A percentile compares a stretch with the other conserved stretches of the same genome.
phyloP scores from a whole-genome alignment of 2,888 invertebrate genomes.

The Pheosia tremula region DNA sequence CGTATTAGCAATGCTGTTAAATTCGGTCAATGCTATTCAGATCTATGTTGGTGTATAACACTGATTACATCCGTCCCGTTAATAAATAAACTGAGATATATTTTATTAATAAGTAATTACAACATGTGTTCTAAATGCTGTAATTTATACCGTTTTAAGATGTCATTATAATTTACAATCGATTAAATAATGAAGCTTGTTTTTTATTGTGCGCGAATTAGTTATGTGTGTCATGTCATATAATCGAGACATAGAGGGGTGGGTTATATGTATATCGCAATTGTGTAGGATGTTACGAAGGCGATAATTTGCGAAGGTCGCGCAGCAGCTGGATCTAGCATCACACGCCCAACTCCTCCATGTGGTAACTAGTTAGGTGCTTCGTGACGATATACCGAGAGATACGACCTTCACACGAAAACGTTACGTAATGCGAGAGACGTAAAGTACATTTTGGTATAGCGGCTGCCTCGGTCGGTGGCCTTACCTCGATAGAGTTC shows the following conservation, averaged over 20 bases:
- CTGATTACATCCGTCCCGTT: constrained; percentile 19
- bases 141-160: too few relatives aligned
- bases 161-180: too few relatives aligned
- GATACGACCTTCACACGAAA: constrained; percentile 43
- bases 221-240: constrained; percentile 2
- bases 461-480: constrained; percentile 73
- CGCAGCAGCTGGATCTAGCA: constrained; percentile 76
- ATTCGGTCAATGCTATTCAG: constrained; percentile 45
- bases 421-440: constrained; percentile 40
- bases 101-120: background rate
- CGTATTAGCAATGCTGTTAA: constrained; percentile 26
- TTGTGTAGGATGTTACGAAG: constrained; percentile 58
- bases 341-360: constrained; percentile 72
- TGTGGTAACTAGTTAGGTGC: constrained; percentile 76
- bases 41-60: constrained; percentile 26
- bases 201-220: too few relatives aligned
- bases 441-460: constrained; percentile 64
- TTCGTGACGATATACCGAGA: constrained; percentile 74
- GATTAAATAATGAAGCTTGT: too few relatives aligned
- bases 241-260: constrained; percentile 11
- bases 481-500: constrained; percentile 85
- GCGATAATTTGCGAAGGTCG: constrained; percentile 79
- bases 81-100: constrained; percentile 7
- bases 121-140: too few relatives aligned
- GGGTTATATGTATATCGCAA: constrained; percentile 26